Percentiles rank a stretch among this genome's conserved stretches.
These are phyloP conservation scores for Cartodere bifasciata DNA, from an alignment of 2,888 invertebrate species.

Conservation along the genomic window DNA sequence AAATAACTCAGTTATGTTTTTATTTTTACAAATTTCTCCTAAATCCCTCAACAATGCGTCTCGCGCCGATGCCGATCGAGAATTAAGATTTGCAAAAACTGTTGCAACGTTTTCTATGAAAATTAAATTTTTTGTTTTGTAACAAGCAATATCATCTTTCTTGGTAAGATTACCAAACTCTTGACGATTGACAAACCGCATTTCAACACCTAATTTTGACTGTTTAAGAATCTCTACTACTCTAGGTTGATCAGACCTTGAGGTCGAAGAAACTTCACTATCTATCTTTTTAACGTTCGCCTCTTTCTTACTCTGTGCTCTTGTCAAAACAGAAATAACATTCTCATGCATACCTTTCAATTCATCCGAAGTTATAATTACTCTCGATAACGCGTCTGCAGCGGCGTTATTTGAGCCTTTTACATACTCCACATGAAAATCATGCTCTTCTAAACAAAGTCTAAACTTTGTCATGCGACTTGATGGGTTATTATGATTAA, in stretches of 20 bases:
- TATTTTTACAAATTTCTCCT: conserved; percentile 3
- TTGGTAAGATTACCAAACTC: conserved; percentile 2
- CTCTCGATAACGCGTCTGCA: conserved; percentile 1
- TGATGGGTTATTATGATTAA: conserved; percentile 2
- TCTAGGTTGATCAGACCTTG: conserved; percentile 4
- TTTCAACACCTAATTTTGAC: conserved; percentile 1
- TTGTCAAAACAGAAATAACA: too few species aligned
- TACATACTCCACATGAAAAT: conserved; percentile 6
- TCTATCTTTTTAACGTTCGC: not conserved
- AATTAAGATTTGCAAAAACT: conserved; percentile 3
- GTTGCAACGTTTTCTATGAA: not conserved
- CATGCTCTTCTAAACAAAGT: conserved; percentile 5
- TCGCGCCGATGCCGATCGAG: conserved; percentile 5
- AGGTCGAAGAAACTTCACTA: not conserved
- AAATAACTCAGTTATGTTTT: not conserved
- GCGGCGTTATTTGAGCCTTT: conserved; percentile 3
- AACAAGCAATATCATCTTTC: conserved; percentile 2
- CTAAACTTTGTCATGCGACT: conserved; percentile 4
- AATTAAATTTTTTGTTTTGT: conserved; percentile 1
- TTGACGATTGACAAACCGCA: too few species aligned
- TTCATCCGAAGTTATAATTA: conserved; percentile 4
- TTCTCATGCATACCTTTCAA: conserved; percentile 2
- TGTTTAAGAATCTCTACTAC: conserved; percentile 2
- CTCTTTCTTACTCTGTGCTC: conserved; percentile 2
- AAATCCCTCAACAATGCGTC: conserved; percentile 6